Base-by-base conservation (phyloP, 2,797 vertebrate species). In the Esox masquinongy region DNA sequence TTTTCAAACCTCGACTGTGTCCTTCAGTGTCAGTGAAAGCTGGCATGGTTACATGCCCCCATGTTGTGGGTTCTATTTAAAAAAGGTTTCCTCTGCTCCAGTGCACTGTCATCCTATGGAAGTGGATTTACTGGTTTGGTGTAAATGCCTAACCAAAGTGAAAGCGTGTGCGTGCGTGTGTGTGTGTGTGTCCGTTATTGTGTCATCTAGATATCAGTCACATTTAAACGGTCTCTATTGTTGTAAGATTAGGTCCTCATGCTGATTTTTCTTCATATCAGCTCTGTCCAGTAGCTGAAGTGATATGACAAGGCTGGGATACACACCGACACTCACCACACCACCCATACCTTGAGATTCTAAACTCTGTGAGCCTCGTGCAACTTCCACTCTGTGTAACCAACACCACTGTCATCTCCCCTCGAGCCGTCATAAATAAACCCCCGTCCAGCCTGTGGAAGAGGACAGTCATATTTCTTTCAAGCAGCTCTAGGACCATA, bases 101-200 rank as follows among this genome's bases (percentile, higher is more conserved):
- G 72, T 67, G 39, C 64, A 59, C 72, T 80, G 76, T 74, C 39
- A 73, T 74, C 43, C 56, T 15, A 17, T n/a, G 12, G 86, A 91
- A 92, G 91, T 81, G 61, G 91, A 86, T 88, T 56, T 86, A 88
- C 93, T 85, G 90, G 93, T 93, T 92, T 89, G 75, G 81, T 77
- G 3, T 86, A 79, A 88, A 79, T 73, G 17, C 68, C 68, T 26
- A 81, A 76, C 19, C 9, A 43, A 71, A 73, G 64, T 77, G 34
- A 61, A 59, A 59, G n/a, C 14, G 29, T 72, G 73, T 84, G 50
- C 61, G 75, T 83, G 24, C 70, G 77, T 1, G 22, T 22, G 43
- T 70, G 68, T 51, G 34, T 31, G 64, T 31, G 22, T 24, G 51
- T 43, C 7, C 36, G 36, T 39, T 39, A 39, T 39, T 39, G 39